Evolutionary conservation across 2,113 vertebrate genomes (phyloP).

Genomic region (Zapornia atra): DNA sequence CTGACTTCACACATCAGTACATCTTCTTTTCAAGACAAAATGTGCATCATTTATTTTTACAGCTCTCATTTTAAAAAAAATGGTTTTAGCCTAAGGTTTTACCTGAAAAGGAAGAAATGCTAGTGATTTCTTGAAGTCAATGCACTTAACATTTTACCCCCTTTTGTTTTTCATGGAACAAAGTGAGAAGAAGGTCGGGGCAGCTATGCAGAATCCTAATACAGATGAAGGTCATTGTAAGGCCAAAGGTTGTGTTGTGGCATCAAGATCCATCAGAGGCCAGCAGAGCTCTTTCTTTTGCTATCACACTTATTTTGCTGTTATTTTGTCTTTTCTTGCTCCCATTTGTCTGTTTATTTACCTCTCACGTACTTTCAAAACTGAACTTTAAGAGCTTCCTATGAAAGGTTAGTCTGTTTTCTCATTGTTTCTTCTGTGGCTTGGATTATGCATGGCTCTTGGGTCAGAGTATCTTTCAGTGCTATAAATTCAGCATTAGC

Average conservation of each 20-base stretch:
- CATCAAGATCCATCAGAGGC: neutral
- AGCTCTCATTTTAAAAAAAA: neutral
- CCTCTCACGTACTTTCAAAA: neutral
- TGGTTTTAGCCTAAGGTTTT: neutral
- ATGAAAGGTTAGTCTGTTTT: neutral
- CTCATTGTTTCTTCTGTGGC: neutral
- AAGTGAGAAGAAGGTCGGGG: neutral
- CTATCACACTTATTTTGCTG: neutral
- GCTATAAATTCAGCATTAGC: neutral
- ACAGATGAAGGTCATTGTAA: neutral
- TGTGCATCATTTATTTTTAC: neutral
- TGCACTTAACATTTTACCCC: neutral
- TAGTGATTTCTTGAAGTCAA: neutral
- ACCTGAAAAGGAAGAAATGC: neutral
- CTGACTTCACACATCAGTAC: neutral
- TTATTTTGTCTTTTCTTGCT: neutral
- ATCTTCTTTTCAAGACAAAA: neutral
- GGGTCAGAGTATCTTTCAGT: neutral
- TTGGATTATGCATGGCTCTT: neutral
- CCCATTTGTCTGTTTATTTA: neutral
- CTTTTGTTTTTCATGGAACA: neutral
- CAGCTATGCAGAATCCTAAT: neutral
- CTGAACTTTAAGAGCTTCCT: neutral
- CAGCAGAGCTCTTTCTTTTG: neutral
- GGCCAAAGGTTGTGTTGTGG: neutral